Evolutionary conservation across 2,888 invertebrate genomes (phyloP).

Genomic region (Cepaea hortensis): DNA sequence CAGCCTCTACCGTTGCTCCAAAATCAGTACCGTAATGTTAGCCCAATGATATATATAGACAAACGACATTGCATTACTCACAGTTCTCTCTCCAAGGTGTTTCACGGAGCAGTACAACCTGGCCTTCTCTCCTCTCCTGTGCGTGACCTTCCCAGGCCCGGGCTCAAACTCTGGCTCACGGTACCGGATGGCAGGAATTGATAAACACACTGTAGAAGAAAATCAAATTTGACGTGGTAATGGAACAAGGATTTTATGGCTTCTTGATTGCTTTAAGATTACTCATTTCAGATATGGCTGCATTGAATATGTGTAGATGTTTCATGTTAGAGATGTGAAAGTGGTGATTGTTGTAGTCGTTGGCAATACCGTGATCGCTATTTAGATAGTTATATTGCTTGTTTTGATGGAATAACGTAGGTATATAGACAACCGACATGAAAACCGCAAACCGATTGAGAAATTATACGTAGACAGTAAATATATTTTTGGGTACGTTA

Average conservation of each 20-base stretch:
- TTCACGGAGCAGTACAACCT: slow-evolving; percentile 53
- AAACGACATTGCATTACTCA: slow-evolving; percentile 30
- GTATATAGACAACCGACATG: too few species aligned
- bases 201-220: slow-evolving; percentile 43
- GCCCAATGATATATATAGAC: not conserved
- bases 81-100: slow-evolving; percentile 54
- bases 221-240: not conserved
- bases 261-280: too few species aligned
- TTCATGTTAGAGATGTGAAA: not conserved
- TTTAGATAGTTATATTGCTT: too few species aligned
- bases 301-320: not conserved
- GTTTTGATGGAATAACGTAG: too few species aligned
- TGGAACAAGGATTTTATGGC: not conserved
- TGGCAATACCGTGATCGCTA: not conserved
- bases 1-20: too few species aligned
- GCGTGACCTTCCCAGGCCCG: slow-evolving; percentile 48
- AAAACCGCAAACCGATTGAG: too few species aligned
- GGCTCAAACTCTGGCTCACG: slow-evolving; percentile 53
- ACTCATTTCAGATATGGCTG: not conserved
- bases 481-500: too few species aligned
- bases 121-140: slow-evolving; percentile 53
- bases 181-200: slow-evolving; percentile 51
- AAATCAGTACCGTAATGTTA: too few species aligned
- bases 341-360: not conserved
- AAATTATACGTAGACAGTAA: too few species aligned